These are phyloP conservation scores for Pelagia noctiluca DNA, from an alignment of 30 jellyfish, hydroid and myxozoan species.

Conservation along the genomic window DNA sequence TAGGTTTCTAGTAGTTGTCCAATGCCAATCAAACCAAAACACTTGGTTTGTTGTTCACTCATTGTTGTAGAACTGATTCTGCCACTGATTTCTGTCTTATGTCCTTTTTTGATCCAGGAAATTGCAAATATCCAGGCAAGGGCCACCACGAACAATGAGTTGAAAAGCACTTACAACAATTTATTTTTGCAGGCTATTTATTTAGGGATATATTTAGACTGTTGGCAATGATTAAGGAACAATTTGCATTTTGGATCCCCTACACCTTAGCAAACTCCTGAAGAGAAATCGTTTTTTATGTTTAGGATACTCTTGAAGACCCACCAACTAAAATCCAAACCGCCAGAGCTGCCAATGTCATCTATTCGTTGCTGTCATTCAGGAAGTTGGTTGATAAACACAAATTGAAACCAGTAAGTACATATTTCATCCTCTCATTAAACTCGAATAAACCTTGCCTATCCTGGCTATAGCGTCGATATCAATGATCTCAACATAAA, in stretches of 20 bases:
- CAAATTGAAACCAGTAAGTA: slow-evolving; percentile 84
- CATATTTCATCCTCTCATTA: neutral
- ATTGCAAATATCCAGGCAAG: no score
- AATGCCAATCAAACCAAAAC: no score
- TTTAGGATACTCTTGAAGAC: slow-evolving; percentile 78
- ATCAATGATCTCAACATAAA: no score
- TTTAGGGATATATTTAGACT: no score
- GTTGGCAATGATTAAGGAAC: no score
- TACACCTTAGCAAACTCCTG: neutral
- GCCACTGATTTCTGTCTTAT: no score
- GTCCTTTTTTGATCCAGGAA: neutral
- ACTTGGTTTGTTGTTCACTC: neutral
- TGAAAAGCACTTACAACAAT: no score
- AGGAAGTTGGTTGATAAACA: slow-evolving; percentile 84
- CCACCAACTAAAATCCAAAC: slow-evolving; percentile 79
- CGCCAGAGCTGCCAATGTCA: slow-evolving; percentile 93
- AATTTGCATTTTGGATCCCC: neutral
- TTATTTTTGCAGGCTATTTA: no score
- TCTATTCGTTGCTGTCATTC: slow-evolving; percentile 78
- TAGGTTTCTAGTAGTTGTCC: no score
- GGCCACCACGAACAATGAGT: no score
- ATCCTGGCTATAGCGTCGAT: no score
- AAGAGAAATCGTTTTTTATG: neutral
- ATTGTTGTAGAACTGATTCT: neutral
- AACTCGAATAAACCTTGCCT: no score